Evolutionary conservation across 2,888 invertebrate genomes (phyloP), one percentile per base, ranked within the genome.

Genomic region (Hyppa rectilinea): DNA sequence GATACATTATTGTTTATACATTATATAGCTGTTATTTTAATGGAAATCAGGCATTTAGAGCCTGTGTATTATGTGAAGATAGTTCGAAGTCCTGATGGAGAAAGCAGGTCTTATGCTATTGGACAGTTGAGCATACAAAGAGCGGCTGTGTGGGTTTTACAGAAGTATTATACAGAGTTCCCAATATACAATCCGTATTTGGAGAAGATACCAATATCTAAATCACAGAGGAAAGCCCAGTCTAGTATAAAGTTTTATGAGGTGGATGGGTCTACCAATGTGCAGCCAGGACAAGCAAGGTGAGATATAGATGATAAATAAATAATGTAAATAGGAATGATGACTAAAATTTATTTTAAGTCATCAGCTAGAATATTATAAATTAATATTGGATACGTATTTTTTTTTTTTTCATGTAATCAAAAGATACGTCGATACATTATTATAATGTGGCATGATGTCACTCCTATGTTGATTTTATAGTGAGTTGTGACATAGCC

Each of bases 191-290:
- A 99, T 95, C 99, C 99, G 0, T 99, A 99, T 92, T 96, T 99
- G 88, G 99, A 99, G 91, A 97, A 98, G 79, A 97, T 99, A 87
- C 99, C 99, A 0, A 97, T 98, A 82, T 98, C 98, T 0, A 98
- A 98, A 92, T 97, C 98, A 0, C 97, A 97, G 84, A 98, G 98
- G 90, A 97, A 97, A 83, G 97, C 97, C 0, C 97, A 97, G 56
- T 97, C 97, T 1, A 98, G 98, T 92, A 99, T 99, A 89, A 99
- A 99, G 93, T 99, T 99, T 91, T 99, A 99, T 93, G 99, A 99
- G 92, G 99, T 99, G 10, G 99, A 99, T 89, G 98, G 97, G 7
- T 97, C 98, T 0, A 95, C 97, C 4, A 96, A 97, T 63, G 96
- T 97, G 53, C 97, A 97, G 95, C 85, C 98, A 68, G 97, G 97